Percentiles rank a stretch among this genome's conserved stretches.
phyloP scores from a whole-genome alignment of 2,113 vertebrate species.

The Galemys pyrenaicus region DNA sequence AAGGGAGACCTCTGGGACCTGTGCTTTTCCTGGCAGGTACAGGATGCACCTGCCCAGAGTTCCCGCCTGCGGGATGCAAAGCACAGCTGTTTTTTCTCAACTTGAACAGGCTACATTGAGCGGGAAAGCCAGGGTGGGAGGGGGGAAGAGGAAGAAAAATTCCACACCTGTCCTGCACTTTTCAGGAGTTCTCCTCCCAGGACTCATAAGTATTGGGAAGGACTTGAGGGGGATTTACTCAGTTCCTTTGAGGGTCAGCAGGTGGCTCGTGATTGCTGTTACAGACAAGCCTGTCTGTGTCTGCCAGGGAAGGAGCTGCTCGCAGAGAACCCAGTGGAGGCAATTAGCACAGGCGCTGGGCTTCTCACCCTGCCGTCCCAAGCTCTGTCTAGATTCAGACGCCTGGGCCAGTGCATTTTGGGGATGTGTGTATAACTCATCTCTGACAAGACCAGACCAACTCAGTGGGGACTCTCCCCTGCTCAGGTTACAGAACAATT shows the following conservation, averaged over 20 bases:
- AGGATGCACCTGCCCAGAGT: slow-evolving; percentile 57
- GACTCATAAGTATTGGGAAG: neutral
- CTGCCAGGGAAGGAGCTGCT: neutral
- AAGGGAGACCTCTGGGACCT: neutral
- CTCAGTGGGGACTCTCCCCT: neutral
- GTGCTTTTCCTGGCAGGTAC: slow-evolving; percentile 18
- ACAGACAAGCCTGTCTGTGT: neutral
- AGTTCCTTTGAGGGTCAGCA: neutral
- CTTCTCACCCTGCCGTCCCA: neutral
- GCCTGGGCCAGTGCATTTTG: neutral
- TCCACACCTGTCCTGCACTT: neutral
- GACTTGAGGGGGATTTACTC: neutral
- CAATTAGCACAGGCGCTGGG: neutral
- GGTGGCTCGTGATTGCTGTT: neutral
- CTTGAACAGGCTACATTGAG: neutral
- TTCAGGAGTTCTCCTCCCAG: neutral
- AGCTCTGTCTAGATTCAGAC: neutral
- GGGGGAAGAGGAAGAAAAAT: slow-evolving; percentile 6
- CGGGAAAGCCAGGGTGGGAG: neutral
- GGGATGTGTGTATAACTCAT: neutral
- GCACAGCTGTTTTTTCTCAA: slow-evolving; percentile 23
- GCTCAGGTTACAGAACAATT: neutral
- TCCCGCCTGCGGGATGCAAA: neutral
- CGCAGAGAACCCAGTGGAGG: neutral
- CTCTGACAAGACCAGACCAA: neutral